Evolutionary conservation across 2,888 invertebrate species (phyloP).

Genomic region (Pyrrhosoma nymphula): DNA sequence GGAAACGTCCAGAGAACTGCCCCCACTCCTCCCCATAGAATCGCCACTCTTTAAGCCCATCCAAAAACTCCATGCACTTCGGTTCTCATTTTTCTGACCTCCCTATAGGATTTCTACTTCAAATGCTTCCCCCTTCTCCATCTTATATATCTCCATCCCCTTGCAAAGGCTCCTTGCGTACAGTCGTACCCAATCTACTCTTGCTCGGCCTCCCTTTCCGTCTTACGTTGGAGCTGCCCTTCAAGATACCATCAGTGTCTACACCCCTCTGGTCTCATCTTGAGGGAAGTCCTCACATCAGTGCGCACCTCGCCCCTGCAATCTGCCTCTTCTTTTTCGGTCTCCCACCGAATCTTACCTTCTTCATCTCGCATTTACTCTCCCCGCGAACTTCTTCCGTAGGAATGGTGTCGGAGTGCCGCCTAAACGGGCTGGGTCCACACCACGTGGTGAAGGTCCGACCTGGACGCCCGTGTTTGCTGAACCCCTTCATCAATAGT

Average conservation of each 20-base stretch:
- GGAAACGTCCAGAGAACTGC: neutral
- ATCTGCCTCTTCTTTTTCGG: neutral
- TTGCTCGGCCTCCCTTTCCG: neutral
- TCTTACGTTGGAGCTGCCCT: neutral
- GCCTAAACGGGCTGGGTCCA: neutral
- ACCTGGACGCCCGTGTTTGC: neutral
- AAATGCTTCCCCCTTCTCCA: neutral
- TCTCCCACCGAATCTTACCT: neutral
- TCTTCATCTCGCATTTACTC: neutral
- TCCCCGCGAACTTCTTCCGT: neutral
- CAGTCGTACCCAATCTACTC: neutral
- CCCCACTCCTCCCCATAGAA: neutral
- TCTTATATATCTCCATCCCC: conserved; percentile 25
- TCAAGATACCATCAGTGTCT: neutral
- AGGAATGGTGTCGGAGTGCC: neutral
- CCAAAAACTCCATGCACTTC: neutral
- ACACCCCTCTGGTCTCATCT: neutral
- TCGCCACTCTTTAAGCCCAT: neutral
- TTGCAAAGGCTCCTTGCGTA: neutral
- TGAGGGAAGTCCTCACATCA: neutral
- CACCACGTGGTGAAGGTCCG: neutral
- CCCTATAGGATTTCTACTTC: neutral
- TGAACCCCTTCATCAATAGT: neutral
- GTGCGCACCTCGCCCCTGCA: neutral
- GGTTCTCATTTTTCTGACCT: neutral